Percentiles rank a stretch among this genome's conserved stretches.
These are phyloP conservation scores for Apteryx mantelli DNA, from an alignment of 2,113 vertebrate genomes.

Conservation along the genomic window DNA sequence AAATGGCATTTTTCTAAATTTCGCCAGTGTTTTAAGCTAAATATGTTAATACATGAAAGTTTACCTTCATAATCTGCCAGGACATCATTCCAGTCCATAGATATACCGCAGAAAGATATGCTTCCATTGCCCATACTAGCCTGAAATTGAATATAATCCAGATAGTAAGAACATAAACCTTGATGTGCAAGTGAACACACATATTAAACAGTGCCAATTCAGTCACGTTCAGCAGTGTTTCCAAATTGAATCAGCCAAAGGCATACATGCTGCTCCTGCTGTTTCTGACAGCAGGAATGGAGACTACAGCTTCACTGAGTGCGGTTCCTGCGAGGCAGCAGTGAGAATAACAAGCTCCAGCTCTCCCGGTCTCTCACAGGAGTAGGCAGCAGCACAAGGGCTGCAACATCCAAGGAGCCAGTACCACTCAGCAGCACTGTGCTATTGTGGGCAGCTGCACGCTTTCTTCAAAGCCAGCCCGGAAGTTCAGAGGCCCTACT, in stretches of 20 bases:
- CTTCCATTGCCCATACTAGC: conserved; percentile 84
- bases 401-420: background rate
- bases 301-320: background rate
- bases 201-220: background rate
- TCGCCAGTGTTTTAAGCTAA: background rate
- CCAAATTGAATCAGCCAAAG: background rate
- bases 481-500: too few species aligned
- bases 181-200: rapidly evolving
- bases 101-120: conserved; percentile 84
- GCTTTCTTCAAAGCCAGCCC: too few species aligned
- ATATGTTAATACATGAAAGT: background rate
- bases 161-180: background rate
- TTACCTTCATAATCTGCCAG: conserved; percentile 97
- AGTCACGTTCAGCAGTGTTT: background rate
- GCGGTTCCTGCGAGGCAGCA: background rate
- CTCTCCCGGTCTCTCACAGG: background rate
- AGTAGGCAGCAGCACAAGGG: background rate
- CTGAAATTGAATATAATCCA: conserved; percentile 72
- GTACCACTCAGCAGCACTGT: background rate
- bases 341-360: background rate
- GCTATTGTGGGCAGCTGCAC: background rate
- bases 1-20: background rate
- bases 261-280: background rate
- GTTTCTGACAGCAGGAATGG: background rate
- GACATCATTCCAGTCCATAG: conserved; percentile 95